These are phyloP conservation scores for Antennarius striatus DNA, from an alignment of 2,113 vertebrate species.

Conservation along the genomic window DNA sequence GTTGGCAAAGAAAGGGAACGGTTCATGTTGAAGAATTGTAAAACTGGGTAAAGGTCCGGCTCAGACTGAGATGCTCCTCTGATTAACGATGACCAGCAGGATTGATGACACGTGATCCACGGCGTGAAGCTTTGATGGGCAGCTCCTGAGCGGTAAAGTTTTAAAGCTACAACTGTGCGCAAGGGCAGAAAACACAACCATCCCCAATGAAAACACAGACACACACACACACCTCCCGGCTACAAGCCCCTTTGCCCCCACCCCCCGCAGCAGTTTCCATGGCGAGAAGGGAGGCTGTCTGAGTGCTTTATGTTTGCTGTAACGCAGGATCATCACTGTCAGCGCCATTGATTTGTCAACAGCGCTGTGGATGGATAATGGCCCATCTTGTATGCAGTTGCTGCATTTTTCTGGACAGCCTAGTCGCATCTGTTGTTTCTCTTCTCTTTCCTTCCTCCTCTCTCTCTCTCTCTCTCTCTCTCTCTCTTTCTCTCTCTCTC, in stretches of 20 bases:
- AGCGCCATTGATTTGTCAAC: conserved; percentile 78
- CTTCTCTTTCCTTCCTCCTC: conserved; percentile 35
- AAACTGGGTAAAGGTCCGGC: conserved; percentile 2
- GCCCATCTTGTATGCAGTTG: conserved; percentile 64
- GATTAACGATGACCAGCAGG: conserved; percentile 39
- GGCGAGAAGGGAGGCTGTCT: conserved; percentile 61
- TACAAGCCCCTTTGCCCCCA: conserved; percentile 69
- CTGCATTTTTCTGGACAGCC: conserved; percentile 62
- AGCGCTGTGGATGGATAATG: conserved; percentile 74
- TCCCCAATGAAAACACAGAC: conserved; percentile 21
- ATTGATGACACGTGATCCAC: conserved; percentile 52
- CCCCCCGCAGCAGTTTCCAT: conserved; percentile 67
- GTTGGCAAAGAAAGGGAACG: conserved; percentile 18
- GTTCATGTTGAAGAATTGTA: conserved; percentile 18
- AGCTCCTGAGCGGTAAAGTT: conserved; percentile 14
- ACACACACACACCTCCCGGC: conserved; percentile 47
- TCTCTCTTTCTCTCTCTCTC: conserved; percentile 16
- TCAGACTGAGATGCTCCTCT: conserved; percentile 14
- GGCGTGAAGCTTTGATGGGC: conserved; percentile 46
- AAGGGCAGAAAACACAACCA: conserved; percentile 24
- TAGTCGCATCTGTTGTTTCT: conserved; percentile 60
- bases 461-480: conserved; percentile 21
- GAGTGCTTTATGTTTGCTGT: conserved; percentile 73
- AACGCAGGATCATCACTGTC: conserved; percentile 72
- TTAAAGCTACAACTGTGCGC: conserved; percentile 21